phyloP scores from a whole-genome alignment of 1,140 invertebrate genomes.

The Caenorhabditis remanei region DNA sequence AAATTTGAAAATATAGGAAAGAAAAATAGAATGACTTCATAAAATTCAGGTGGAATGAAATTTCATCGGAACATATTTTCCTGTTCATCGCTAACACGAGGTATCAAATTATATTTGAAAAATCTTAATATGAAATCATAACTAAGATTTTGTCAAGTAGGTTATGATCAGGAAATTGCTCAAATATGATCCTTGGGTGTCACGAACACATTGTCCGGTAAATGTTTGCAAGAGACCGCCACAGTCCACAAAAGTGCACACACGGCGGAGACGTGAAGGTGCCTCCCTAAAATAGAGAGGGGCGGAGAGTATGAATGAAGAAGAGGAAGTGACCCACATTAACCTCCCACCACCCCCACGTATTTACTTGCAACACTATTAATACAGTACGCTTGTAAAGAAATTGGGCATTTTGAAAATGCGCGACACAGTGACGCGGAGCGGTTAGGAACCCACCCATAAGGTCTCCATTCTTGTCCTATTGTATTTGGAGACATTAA shows the following conservation, averaged over 20 bases:
- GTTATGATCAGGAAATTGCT: too few relatives aligned
- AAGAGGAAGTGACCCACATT: conserved; percentile 51
- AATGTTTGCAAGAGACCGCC: conserved; percentile 5
- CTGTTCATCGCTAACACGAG: too few relatives aligned
- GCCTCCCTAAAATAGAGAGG: not conserved
- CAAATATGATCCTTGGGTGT: too few relatives aligned
- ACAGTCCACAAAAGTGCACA: conserved; percentile 44
- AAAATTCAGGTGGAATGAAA: not conserved
- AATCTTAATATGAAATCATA: too few relatives aligned
- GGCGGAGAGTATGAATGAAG: not conserved
- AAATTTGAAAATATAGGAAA: not conserved
- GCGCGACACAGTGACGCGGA: conserved; percentile 11
- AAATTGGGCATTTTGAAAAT: conserved; percentile 47
- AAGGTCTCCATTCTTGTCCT: not conserved
- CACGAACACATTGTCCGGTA: conserved; percentile 18
- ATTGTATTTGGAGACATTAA: conserved; percentile 43
- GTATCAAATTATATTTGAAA: too few relatives aligned
- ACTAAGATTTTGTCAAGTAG: too few relatives aligned
- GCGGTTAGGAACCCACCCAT: conserved; percentile 4
- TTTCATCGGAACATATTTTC: too few relatives aligned
- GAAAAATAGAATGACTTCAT: not conserved
- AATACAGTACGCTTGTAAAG: conserved; percentile 53
- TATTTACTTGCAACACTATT: conserved; percentile 55
- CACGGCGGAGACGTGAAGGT: conserved; percentile 16
- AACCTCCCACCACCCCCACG: not conserved